phyloP scores from a whole-genome alignment of 2,888 invertebrate genomes.

The Steromphala cineraria region DNA sequence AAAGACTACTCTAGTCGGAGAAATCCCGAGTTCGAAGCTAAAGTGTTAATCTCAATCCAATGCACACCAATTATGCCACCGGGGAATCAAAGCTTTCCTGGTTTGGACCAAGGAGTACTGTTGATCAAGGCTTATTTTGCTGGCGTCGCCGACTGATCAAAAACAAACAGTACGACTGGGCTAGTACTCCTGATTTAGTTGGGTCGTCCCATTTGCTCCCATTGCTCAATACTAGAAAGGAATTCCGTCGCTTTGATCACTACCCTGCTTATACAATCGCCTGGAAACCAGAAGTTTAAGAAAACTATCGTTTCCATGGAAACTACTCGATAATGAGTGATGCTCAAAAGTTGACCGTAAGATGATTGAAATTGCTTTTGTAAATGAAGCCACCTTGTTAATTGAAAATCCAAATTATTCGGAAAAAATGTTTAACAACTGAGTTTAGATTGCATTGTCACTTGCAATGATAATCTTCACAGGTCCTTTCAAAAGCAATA shows the following conservation, averaged over 20 bases:
- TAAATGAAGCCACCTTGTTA: not conserved
- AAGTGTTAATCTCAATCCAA: not conserved
- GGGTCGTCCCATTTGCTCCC: not conserved
- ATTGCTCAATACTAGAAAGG: not conserved
- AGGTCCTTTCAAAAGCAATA: no score
- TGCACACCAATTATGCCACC: not conserved
- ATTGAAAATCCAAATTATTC: not conserved
- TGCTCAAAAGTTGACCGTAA: not conserved
- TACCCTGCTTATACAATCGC: not conserved
- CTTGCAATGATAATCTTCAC: no score
- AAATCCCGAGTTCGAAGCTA: not conserved
- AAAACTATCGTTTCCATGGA: slow-evolving; percentile 3
- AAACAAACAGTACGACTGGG: not conserved
- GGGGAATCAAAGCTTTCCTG: not conserved
- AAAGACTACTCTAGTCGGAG: not conserved
- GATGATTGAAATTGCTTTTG: not conserved
- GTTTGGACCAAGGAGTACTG: not conserved
- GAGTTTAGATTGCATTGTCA: no score
- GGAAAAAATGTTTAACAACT: no score
- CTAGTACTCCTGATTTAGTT: not conserved
- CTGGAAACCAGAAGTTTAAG: slow-evolving; percentile 1
- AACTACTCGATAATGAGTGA: not conserved
- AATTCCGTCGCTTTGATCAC: slow-evolving; percentile 6
- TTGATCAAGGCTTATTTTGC: not conserved
- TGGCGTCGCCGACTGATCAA: slow-evolving; percentile 17